Conservation (phyloP, 2,113 vertebrate species). For the Cyrtonyx montezumae region DNA sequence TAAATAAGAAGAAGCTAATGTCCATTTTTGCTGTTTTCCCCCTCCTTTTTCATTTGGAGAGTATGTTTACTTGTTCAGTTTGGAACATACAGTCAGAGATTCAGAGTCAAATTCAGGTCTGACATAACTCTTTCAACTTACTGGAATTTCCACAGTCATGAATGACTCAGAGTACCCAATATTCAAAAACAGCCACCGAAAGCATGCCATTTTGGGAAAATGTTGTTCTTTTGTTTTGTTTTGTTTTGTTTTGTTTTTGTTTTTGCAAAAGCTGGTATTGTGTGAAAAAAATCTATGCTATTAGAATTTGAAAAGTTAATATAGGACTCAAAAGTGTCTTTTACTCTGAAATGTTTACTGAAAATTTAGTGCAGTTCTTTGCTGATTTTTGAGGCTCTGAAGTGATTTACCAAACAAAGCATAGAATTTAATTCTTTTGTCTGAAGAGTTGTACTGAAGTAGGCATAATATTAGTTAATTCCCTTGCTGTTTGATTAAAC, state of each 20-base stretch:
- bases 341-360: neutral
- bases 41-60: neutral
- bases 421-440: neutral
- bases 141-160: slow-evolving; percentile 50
- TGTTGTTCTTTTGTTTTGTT: neutral
- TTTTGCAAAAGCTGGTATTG: neutral
- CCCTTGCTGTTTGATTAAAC: neutral
- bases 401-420: neutral
- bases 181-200: slow-evolving; percentile 23
- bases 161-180: slow-evolving; percentile 37
- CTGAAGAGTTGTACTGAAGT: neutral
- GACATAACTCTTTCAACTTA: slow-evolving; percentile 23
- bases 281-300: neutral
- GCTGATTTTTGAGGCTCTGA: neutral
- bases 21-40: neutral
- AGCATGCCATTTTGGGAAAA: slow-evolving; percentile 3
- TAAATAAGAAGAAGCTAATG: neutral
- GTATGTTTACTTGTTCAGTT: neutral
- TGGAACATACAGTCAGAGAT: slow-evolving; percentile 1
- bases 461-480: neutral
- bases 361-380: neutral
- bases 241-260: neutral
- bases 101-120: neutral
- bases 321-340: neutral
- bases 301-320: neutral